Base-by-base conservation (phyloP, 2,888 invertebrate genomes). In the Arenicola marina region DNA sequence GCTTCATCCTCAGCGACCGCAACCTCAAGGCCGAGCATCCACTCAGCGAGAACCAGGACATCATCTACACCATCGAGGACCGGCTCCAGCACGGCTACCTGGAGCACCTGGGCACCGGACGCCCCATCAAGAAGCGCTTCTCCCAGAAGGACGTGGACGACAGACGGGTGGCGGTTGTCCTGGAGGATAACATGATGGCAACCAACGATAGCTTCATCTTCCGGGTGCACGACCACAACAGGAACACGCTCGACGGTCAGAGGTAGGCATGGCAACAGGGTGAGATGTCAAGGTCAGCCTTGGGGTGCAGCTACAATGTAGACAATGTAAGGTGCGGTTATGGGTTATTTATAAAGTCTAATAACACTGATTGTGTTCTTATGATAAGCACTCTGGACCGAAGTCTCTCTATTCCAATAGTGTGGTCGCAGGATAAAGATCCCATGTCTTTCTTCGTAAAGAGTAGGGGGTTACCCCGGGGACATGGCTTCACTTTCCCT, bases 111-210 rank as follows among this genome's bases (percentile, higher is more conserved):
- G 73, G 72, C 31, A 75, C 78, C 7, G 76, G 79, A 62, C 72
- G 76, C 26, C 33, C 60, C 38, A 76, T 83, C 1, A 67, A 76
- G 45, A 63, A 77, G 33, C 57, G 74, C 31, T 82, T 82, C 67
- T 78, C 79, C 0, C 83, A 82, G 70, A 68, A 77, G 58, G 82
- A 83, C 66, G 62, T 82, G 24, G 78, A 82, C 65, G 79, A 80
- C 51, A 74, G 75, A 18, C 71, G 73, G 18, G 62, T 81, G 21
- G 69, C 74, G 29, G 81, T 75, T 59, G 74, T 81, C 28, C 68
- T 82, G 29, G 74, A 78, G 58, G 69, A 72, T 34, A 74, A 73
- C 32, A 69, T 70, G 1, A 59, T 68, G 4, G 72, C 72, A 7
- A 77, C 76, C 32, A 75, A 76, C 54, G 82, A 82, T 62, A 76